Conservation (phyloP, 2,797 vertebrate genomes). For the Arnoldichthys spilopterus region DNA sequence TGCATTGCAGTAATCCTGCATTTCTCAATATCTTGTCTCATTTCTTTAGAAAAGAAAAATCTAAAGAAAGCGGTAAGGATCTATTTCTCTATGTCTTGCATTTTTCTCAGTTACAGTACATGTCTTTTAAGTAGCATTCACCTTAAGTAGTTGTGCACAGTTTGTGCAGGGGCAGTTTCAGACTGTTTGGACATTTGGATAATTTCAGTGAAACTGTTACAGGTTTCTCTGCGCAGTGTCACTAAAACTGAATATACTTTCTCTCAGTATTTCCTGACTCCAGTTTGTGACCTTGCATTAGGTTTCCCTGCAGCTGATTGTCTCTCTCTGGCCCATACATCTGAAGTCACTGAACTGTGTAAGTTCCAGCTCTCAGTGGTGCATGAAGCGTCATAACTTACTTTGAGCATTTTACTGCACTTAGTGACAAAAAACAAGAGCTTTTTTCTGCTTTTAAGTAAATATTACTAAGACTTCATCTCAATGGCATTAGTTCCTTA, state of each 20-base stretch:
- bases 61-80: slow-evolving; percentile 65
- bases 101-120: background rate
- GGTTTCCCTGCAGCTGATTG: background rate
- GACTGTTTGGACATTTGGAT: background rate
- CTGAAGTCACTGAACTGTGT: background rate
- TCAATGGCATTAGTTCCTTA: too few relatives aligned
- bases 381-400: background rate
- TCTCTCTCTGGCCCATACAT: background rate
- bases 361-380: background rate
- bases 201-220: background rate
- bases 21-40: slow-evolving; percentile 7
- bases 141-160: background rate
- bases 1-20: slow-evolving; percentile 4
- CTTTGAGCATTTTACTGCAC: background rate
- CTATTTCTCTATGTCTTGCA: background rate
- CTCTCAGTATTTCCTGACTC: background rate
- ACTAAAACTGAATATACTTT: background rate
- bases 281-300: background rate
- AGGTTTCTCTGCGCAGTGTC: background rate
- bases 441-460: background rate
- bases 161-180: background rate
- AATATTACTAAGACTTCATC: background rate
- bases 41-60: slow-evolving; percentile 62
- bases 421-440: background rate
- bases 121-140: background rate